A percentile compares a stretch with the other conserved stretches of the same genome.
These are phyloP conservation scores for Macrobrachium rosenbergii DNA, from an alignment of 1,140 invertebrate species.

Conservation along the genomic window DNA sequence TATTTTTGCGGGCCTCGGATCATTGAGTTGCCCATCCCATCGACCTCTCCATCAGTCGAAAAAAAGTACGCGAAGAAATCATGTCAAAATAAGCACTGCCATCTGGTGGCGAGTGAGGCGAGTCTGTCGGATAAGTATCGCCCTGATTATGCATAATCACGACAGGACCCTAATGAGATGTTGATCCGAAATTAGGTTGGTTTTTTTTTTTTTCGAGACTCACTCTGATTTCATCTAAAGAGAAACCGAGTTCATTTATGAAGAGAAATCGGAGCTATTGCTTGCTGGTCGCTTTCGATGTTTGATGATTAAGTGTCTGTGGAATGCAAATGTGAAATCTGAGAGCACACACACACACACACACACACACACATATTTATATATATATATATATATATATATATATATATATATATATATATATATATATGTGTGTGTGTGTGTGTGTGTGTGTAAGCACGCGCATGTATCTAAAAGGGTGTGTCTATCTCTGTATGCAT, in stretches of 20 bases:
- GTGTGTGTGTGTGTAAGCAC: slow-evolving; percentile 22
- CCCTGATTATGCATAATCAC: too few species aligned
- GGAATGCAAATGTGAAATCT: too few species aligned
- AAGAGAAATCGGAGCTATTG: too few species aligned
- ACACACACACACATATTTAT: not conserved
- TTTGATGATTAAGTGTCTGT: not conserved
- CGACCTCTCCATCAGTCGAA: not conserved
- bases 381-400: not conserved
- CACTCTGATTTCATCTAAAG: too few species aligned
- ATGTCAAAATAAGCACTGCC: too few species aligned
- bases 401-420: not conserved
- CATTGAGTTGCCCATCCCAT: not conserved
- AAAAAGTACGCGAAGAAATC: not conserved
- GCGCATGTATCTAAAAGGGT: not conserved
- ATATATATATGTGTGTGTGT: not conserved
- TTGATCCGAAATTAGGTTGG: too few species aligned
- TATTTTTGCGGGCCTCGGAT: not conserved
- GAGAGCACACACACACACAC: slow-evolving; percentile 21
- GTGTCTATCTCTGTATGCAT: not conserved
- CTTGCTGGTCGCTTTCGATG: too few species aligned
- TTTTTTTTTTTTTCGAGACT: too few species aligned
- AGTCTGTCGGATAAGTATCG: too few species aligned
- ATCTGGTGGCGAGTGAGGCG: not conserved
- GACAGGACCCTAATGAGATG: too few species aligned
- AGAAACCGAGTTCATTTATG: too few species aligned